Base-by-base conservation (phyloP, 2,113 vertebrate species). In the Grus americana region DNA sequence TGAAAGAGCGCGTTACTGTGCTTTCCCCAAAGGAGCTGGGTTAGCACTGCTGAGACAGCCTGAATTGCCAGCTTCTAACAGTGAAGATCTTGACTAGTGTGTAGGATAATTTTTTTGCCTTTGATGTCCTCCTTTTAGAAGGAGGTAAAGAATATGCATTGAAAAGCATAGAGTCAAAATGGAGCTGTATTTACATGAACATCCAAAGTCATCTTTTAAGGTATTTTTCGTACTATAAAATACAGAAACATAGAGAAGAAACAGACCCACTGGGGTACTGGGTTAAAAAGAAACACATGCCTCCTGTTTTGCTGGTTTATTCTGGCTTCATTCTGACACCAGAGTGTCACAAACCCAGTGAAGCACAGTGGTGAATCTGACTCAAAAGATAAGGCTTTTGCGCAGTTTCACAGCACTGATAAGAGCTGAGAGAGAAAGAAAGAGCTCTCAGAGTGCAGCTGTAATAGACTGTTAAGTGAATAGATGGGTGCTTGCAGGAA, bases 401-500 rank as follows among this genome's bases (percentile, higher is more conserved):
- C 89, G 75, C 87, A 91, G 65, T 92, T 92, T 86, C 88, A 88
- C 61, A 74, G 47, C 30, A 59, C 46, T 82, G 91, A 18, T 95
- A 92, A 88, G 38, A 84, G 54, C 47, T 71, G 79, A 90, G 67
- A 8, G 2, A 78, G 76, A 79, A 92, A 90, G 62, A 32, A 87
- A 79, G 55, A 73, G 40, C 47, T 87, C 62, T 90, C 65, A 23
- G 38, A 80, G 49, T 46, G 46, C 75, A 66, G n/a, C 63, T 83
- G 42, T 83, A 83, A 86, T 38, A 91, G 82, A 81, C 30, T 1
- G 1, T 57, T 57, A 91, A 91, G 50, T 38, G 67, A 92, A 81
- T 36, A 92, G 40, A 58, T 47, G 46, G 46, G 30, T 88, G 85
- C 86, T 96, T 7, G 0, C 32, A 90, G 76, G 79, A 79, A 75